Base-by-base conservation (phyloP, 2,888 invertebrate genomes). In the Lasioglossum vierecki region DNA sequence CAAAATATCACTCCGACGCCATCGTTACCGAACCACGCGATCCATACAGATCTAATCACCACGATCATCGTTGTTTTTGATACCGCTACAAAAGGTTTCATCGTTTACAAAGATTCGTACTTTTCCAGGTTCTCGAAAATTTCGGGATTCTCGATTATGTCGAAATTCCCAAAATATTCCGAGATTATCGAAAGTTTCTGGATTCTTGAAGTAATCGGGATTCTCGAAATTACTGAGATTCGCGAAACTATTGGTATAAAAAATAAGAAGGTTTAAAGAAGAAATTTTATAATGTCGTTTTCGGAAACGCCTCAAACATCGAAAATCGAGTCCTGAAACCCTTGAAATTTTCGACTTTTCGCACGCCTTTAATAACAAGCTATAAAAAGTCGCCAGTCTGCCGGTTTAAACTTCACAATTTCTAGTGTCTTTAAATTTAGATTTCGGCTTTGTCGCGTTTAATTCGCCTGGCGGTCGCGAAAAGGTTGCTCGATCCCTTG, bases 361-460 rank as follows among this genome's bases (percentile, higher is more conserved):
- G 41, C 41, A 11, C 41, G 0, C 0, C 11, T 44, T 11, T 44
- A 44, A 44, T 44, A 46, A 15, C 46, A 4, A 53, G 53, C 22
- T 2, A 53, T 53, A 53, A 53, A 53, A 22, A 6, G 5, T 53
- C 53, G 1, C 22, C 18, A 53, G 0, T 53, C 53, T 53, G 22
- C 53, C 5, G 8, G 53, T 5, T 53, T 22, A 53, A 53, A 53
- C 2, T 8, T 22, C 8, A 22, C 22, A 8, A 53, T 22, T 53
- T 8, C 53, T 8, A 18, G 6, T 22, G 22, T 53, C 22, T 53
- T 53, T 53, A 22, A 22, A 53, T 53, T 22, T 8, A 2, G 6
- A 26, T 53, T 46, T 72, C 80, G 53, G 53, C 53, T 80, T 80
- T 72, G 80, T 80, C 81, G 57, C 15, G 57, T 76, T 83, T 81